These are phyloP conservation scores for Scortum barcoo DNA, from an alignment of 2,113 vertebrate species.

Conservation along the genomic window DNA sequence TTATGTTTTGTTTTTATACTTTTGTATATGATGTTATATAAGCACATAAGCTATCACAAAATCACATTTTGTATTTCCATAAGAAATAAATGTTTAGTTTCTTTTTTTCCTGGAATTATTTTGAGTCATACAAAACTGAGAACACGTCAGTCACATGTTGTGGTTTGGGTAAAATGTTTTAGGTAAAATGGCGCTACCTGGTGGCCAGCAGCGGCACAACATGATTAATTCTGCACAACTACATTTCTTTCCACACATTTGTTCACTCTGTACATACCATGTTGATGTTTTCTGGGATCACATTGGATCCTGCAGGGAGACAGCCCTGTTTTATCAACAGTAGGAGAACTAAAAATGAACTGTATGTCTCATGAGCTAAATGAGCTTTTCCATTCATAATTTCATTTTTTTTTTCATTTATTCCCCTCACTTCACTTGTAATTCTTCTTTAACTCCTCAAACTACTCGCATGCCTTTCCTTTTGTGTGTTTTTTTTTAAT, in stretches of 20 bases:
- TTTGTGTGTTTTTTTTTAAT: not conserved
- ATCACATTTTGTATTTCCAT: constrained; percentile 90
- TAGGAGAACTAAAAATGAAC: not conserved
- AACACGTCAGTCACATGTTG: not conserved
- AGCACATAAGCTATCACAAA: constrained; percentile 92
- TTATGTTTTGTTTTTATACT: constrained; percentile 92
- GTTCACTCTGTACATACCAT: not conserved
- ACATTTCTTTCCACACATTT: not conserved
- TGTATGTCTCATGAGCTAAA: not conserved
- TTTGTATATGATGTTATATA: constrained; percentile 91
- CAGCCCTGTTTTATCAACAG: not conserved
- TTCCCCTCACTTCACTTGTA: not conserved
- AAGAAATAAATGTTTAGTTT: constrained; percentile 87
- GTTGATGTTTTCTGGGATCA: not conserved
- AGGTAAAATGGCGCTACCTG: constrained; percentile 35
- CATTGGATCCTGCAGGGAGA: not conserved
- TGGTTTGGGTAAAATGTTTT: not conserved
- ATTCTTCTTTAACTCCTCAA: not conserved
- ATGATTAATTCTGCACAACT: not conserved
- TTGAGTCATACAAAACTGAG: not conserved
- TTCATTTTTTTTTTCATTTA: not conserved
- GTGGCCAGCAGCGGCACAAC: constrained; percentile 29
- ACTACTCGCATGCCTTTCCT: not conserved
- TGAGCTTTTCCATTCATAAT: too few relatives aligned
- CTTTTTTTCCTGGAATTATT: constrained; percentile 53